These are phyloP conservation scores for Perithous albicinctus DNA, from an alignment of 2,888 invertebrate species.

Conservation along the genomic window DNA sequence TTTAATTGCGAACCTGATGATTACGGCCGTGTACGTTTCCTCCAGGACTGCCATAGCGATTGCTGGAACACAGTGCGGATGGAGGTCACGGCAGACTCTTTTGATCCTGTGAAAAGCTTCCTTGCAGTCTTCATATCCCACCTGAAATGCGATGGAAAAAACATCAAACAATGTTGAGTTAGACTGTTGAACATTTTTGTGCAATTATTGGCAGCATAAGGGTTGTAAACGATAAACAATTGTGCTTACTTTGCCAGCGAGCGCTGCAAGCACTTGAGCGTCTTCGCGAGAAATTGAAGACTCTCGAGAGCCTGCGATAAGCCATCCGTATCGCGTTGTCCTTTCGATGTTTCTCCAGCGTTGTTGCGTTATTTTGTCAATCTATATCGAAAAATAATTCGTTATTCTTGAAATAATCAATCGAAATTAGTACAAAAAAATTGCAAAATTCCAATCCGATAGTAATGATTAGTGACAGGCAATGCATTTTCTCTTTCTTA, in stretches of 20 bases:
- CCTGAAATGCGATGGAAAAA: constrained; percentile 37
- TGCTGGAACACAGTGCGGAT: constrained; percentile 67
- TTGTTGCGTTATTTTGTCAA: constrained; percentile 68
- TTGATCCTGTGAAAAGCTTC: constrained; percentile 61
- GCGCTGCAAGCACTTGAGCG: constrained; percentile 59
- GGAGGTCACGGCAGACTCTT: constrained; percentile 57
- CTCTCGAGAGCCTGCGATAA: constrained; percentile 59
- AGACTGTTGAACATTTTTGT: neutral
- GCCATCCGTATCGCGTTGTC: constrained; percentile 71
- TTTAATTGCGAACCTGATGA: constrained; percentile 61
- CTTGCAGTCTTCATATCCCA: constrained; percentile 68
- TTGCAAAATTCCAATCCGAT: too few species aligned
- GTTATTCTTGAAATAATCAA: neutral
- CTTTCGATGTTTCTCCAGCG: constrained; percentile 68
- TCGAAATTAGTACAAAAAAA: too few species aligned
- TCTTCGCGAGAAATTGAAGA: constrained; percentile 61
- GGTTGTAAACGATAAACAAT: too few species aligned
- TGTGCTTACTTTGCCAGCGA: constrained; percentile 65
- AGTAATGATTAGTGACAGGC: too few species aligned
- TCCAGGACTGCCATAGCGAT: constrained; percentile 66
- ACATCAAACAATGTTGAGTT: neutral
- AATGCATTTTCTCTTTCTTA: neutral
- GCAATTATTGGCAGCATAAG: neutral
- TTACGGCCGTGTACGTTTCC: constrained; percentile 66
- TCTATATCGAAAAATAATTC: constrained; percentile 20